These are phyloP conservation scores for Gallinago solitaria DNA, from an alignment of 2,797 vertebrate species.

Conservation along the genomic window DNA sequence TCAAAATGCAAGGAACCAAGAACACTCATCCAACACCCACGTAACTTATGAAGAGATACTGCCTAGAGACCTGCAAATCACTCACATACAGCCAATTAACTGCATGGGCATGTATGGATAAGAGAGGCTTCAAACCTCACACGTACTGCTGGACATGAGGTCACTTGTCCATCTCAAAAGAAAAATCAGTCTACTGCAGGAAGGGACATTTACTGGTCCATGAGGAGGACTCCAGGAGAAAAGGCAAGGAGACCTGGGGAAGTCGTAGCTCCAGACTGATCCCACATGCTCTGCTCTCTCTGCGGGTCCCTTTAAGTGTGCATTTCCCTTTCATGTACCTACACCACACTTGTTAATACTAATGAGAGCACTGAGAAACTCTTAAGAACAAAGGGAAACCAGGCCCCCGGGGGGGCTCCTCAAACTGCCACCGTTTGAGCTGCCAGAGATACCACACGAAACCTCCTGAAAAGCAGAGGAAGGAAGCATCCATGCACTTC, in stretches of 20 bases:
- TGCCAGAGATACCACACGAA: not conserved
- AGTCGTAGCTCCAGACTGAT: not conserved
- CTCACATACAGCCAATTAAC: not conserved
- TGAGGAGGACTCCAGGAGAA: not conserved
- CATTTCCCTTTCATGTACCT: not conserved
- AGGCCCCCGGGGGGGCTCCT: not conserved
- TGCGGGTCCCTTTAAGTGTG: not conserved
- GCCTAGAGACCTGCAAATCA: not conserved
- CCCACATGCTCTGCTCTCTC: not conserved
- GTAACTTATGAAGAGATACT: not conserved
- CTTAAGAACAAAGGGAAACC: conserved; percentile 16
- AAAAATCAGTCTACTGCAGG: not conserved
- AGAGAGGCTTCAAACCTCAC: not conserved
- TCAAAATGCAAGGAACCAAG: not conserved
- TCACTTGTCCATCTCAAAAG: not conserved
- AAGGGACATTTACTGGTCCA: not conserved
- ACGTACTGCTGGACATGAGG: not conserved
- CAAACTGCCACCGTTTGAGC: not conserved
- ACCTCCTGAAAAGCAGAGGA: conserved; percentile 24
- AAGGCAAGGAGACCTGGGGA: not conserved
- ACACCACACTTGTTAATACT: not conserved
- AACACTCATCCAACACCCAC: not conserved
- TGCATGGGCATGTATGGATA: fast-evolving
- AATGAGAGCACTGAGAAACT: conserved; percentile 14
- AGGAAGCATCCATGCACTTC: not conserved